Conservation (phyloP, 2,888 invertebrate species). For the Chironomus riparius region DNA sequence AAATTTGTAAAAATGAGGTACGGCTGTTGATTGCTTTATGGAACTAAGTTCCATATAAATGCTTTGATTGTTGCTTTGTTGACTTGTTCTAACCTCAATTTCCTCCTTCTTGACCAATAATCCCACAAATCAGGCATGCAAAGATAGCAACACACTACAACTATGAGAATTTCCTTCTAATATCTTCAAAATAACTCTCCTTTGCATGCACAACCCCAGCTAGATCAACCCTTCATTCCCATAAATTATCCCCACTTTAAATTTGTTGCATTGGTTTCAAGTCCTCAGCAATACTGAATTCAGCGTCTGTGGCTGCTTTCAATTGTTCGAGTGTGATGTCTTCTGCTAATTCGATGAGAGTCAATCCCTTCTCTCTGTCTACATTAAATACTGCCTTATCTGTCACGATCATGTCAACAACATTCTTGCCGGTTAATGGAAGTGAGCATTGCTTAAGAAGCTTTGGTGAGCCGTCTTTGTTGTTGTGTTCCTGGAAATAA, state of each 20-base stretch:
- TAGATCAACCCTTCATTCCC: too few relatives aligned
- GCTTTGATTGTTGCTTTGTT: too few relatives aligned
- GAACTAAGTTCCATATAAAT: too few relatives aligned
- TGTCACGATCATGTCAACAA: slow-evolving; percentile 94
- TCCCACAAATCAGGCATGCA: too few relatives aligned
- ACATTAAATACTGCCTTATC: slow-evolving; percentile 95
- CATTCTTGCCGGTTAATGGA: slow-evolving; percentile 88
- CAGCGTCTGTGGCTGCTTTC: slow-evolving; percentile 72
- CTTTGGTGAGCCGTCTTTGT: slow-evolving; percentile 86
- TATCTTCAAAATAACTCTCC: too few relatives aligned
- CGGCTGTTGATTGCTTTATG: too few relatives aligned
- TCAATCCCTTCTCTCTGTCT: slow-evolving; percentile 69
- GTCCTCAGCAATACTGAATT: slow-evolving; percentile 71
- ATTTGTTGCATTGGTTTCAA: slow-evolving; percentile 75
- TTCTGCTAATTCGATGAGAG: slow-evolving; percentile 78
- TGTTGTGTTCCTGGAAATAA: slow-evolving; percentile 62
- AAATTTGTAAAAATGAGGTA: too few relatives aligned
- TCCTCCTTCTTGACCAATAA: too few relatives aligned
- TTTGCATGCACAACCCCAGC: too few relatives aligned
- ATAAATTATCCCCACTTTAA: background rate
- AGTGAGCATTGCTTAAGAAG: slow-evolving; percentile 78
- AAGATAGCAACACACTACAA: too few relatives aligned
- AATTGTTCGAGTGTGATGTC: slow-evolving; percentile 81
- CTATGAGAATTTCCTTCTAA: too few relatives aligned
- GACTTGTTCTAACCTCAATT: too few relatives aligned